Percentiles rank a stretch among this genome's conserved stretches.
phyloP scores from a whole-genome alignment of 2,888 invertebrate species.

The Philereme transversata region DNA sequence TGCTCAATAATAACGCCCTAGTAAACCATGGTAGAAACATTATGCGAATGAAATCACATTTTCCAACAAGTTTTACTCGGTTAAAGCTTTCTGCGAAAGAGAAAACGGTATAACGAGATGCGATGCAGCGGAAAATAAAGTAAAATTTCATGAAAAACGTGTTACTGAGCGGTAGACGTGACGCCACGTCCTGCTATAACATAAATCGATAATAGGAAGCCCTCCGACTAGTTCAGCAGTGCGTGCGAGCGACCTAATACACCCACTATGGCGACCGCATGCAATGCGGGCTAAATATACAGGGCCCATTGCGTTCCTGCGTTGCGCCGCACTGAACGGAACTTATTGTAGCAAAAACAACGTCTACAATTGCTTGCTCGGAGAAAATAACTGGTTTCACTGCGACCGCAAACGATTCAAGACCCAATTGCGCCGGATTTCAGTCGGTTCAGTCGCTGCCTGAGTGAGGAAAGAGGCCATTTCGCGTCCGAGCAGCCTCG shows the following conservation, averaged over 20 bases:
- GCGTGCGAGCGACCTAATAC: slow-evolving; percentile 83
- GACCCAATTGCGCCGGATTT: slow-evolving; percentile 48
- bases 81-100: slow-evolving; percentile 66
- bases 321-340: slow-evolving; percentile 61
- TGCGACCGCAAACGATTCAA: slow-evolving; percentile 46
- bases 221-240: slow-evolving; percentile 83
- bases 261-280: slow-evolving; percentile 74
- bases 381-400: slow-evolving; percentile 74
- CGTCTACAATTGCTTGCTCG: slow-evolving; percentile 76
- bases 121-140: slow-evolving; percentile 59
- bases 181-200: slow-evolving; percentile 68
- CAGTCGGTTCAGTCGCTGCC: slow-evolving; percentile 49
- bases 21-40: neutral
- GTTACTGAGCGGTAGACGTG: slow-evolving; percentile 53
- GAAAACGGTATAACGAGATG: slow-evolving; percentile 53
- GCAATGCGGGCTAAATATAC: slow-evolving; percentile 84
- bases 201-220: slow-evolving; percentile 83
- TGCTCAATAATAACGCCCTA: neutral
- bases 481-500: slow-evolving; percentile 62
- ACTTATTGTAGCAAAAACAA: slow-evolving; percentile 75
- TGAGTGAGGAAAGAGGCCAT: slow-evolving; percentile 62
- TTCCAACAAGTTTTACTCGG: slow-evolving; percentile 66
- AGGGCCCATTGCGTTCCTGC: slow-evolving; percentile 64
- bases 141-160: slow-evolving; percentile 65
- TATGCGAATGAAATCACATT: slow-evolving; percentile 63